These are phyloP conservation scores for Naja naja DNA, from an alignment of 2,113 vertebrate genomes.

Conservation along the genomic window DNA sequence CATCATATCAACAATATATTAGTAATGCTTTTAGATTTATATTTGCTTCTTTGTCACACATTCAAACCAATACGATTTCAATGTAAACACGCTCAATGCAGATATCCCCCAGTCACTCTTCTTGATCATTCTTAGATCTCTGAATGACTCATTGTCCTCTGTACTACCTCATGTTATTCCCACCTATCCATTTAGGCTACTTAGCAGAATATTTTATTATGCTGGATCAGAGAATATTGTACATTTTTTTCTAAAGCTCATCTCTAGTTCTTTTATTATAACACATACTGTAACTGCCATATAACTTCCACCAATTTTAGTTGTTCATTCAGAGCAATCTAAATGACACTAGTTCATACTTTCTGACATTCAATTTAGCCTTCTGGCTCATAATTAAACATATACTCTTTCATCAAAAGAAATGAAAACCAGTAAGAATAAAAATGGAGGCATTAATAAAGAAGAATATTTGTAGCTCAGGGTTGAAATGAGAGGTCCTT, in stretches of 20 bases:
- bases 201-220: background rate
- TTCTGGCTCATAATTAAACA: background rate
- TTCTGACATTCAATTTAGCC: background rate
- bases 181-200: background rate
- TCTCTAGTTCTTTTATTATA: background rate
- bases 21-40: background rate
- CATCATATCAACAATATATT: background rate
- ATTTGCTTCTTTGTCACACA: background rate
- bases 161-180: background rate
- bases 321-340: background rate
- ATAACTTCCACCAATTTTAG: background rate
- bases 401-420: background rate
- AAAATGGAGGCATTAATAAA: background rate
- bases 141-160: background rate
- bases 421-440: background rate
- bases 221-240: background rate
- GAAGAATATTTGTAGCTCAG: background rate
- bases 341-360: background rate
- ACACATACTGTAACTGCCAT: background rate
- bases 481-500: background rate
- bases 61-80: background rate
- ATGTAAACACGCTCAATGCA: background rate
- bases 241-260: background rate
- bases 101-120: background rate
- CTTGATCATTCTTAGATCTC: background rate